Evolutionary conservation across 2,888 invertebrate species (phyloP), one percentile per base, ranked within the genome.

Genomic region (Catocala nupta): DNA sequence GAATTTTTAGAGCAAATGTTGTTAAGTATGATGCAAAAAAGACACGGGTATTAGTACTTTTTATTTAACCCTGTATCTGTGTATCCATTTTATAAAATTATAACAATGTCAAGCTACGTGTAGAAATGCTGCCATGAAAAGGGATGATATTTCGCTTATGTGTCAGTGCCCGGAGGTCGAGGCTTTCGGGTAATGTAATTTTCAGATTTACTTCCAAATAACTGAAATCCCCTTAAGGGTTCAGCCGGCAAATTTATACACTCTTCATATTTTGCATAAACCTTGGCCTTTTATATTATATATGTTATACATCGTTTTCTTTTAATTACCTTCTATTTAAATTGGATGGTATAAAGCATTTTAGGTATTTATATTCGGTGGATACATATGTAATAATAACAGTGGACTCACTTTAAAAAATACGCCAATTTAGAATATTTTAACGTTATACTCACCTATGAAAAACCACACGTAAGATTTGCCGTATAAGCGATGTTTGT

Each of bases 401-500:
- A 16, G 16, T 16, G 1, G 16, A 16, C 16, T 16, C 16, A 16
- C 16, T 16, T 16, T 1, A 16, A 16, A 16, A 16, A 16, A 16
- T 16, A 16, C 16, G 16, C 1, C 16, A 16, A 25, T 25, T 25
- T 25, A 3, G 36, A 9, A 39, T 39, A 39, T 1, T 5, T 8
- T 39, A 1, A 2, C 3, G 8, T 36, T 0, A 36, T 5, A 85
- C 96, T 95, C 87, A 96, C 99, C 99, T 81, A 99, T 99, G 91
- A 99, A 99, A 90, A 99, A 99, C 99, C 99, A 99, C 34, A 99
- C 99, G 92, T 99, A 98, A 47, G 98, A 97, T 80, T 98, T 97
- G 12, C 99, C 99, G 87, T 98, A 99, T 25, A 99, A 95, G 67
- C 97, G 96, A 84, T 99, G 98, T 84, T 98, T 98, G 94, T 98